phyloP scores from a whole-genome alignment of 2,888 invertebrate genomes.

The Cryptus armator region DNA sequence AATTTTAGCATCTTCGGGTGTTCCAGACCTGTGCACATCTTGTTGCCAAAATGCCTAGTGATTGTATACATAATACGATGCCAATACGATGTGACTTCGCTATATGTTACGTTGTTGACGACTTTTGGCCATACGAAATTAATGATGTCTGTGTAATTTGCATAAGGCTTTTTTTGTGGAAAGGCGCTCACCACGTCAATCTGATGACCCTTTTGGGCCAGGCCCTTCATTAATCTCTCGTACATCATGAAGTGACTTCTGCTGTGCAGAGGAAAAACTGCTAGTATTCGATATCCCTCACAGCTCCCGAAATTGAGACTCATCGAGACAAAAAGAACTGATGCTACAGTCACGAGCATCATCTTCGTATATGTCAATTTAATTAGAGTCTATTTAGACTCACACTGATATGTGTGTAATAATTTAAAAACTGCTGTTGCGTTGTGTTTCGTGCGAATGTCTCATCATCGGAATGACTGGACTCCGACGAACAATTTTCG shows the following conservation, averaged over 20 bases:
- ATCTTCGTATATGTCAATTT: slow-evolving; percentile 9
- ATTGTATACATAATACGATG: slow-evolving; percentile 37
- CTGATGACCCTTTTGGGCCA: slow-evolving; percentile 85
- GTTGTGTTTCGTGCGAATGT: no score
- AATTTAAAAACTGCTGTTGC: no score
- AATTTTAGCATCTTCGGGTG: slow-evolving; percentile 72
- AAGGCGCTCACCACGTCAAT: slow-evolving; percentile 83
- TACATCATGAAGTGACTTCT: slow-evolving; percentile 86
- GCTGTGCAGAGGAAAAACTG: slow-evolving; percentile 84
- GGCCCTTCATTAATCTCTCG: slow-evolving; percentile 82
- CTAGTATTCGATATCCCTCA: slow-evolving; percentile 82
- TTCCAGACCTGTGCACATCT: slow-evolving; percentile 71
- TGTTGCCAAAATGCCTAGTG: slow-evolving; percentile 65
- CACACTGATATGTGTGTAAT: no score
- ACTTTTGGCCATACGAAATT: slow-evolving; percentile 70
- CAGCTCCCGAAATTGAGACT: neutral
- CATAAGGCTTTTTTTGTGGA: slow-evolving; percentile 77
- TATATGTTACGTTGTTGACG: slow-evolving; percentile 71
- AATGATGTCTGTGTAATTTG: slow-evolving; percentile 82
- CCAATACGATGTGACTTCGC: neutral
- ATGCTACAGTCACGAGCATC: slow-evolving; percentile 9
- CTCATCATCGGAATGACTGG: no score
- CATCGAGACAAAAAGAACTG: slow-evolving; percentile 36
- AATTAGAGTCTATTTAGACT: no score
- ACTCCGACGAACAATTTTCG: no score